Evolutionary conservation across 1,140 invertebrate species (phyloP).

Genomic region (Berghia stephanieae): DNA sequence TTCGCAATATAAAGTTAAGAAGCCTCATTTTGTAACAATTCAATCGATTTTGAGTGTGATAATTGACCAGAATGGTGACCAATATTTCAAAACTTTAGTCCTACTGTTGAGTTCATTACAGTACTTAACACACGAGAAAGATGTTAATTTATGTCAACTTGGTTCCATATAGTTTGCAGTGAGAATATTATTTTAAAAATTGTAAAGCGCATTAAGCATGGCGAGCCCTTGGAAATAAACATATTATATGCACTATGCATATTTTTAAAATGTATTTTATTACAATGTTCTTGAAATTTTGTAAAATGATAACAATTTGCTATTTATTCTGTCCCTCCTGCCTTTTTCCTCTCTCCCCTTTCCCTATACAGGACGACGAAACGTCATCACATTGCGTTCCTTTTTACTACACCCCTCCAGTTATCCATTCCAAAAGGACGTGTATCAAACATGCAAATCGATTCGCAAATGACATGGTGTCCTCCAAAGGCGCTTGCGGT

Average conservation of each 20-base stretch:
- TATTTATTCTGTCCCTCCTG: no score
- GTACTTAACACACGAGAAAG: no score
- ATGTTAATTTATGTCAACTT: no score
- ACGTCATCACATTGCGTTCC: neutral
- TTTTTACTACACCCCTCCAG: constrained; percentile 19
- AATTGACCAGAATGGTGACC: no score
- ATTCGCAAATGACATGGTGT: neutral
- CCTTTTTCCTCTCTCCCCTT: neutral
- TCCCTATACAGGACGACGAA: constrained; percentile 25
- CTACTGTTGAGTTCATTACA: no score
- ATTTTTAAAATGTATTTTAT: neutral
- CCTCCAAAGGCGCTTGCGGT: neutral
- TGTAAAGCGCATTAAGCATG: neutral
- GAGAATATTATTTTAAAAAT: neutral
- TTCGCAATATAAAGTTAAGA: no score
- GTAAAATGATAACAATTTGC: neutral
- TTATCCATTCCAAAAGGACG: constrained; percentile 4
- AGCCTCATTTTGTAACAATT: no score
- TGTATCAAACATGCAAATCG: neutral
- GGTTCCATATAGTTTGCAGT: no score
- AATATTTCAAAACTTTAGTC: no score
- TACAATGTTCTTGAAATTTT: neutral
- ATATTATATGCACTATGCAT: neutral
- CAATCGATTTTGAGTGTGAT: no score
- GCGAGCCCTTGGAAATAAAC: neutral